Conservation (phyloP, 2,113 vertebrate genomes). For the Tretioscincus oriximinensis region DNA sequence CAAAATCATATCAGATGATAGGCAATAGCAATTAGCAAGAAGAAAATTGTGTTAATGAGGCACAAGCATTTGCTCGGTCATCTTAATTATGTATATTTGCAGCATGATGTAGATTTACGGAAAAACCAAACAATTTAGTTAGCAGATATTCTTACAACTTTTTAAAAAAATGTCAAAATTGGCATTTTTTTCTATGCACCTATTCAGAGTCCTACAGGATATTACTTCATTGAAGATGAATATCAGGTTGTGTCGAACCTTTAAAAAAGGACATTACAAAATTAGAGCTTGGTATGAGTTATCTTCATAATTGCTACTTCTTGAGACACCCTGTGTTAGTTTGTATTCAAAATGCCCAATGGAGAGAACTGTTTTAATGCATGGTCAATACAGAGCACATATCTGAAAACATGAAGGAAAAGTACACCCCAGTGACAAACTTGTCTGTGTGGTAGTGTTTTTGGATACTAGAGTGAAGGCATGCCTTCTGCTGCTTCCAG, state of each 20-base stretch:
- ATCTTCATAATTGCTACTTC: too few relatives aligned
- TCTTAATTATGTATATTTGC: slow-evolving; percentile 78
- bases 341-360: too few relatives aligned
- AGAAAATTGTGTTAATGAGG: slow-evolving; percentile 81
- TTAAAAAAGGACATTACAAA: neutral
- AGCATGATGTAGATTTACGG: slow-evolving; percentile 72
- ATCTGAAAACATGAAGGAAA: too few relatives aligned
- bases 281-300: neutral
- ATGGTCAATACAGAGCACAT: too few relatives aligned
- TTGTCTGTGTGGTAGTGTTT: too few relatives aligned
- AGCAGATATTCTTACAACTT: slow-evolving; percentile 58
- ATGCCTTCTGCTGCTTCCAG: too few relatives aligned
- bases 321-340: too few relatives aligned
- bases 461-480: too few relatives aligned
- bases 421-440: too few relatives aligned
- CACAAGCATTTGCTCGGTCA: slow-evolving; percentile 79
- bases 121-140: slow-evolving; percentile 64
- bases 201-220: neutral
- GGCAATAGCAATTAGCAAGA: slow-evolving; percentile 80
- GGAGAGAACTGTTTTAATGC: too few relatives aligned
- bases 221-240: neutral
- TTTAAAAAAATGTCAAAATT: slow-evolving; percentile 33
- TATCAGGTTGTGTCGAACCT: neutral
- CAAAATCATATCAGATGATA: slow-evolving; percentile 72
- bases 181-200: slow-evolving; percentile 17